Evolutionary conservation across 2,797 vertebrate genomes (phyloP), one percentile per base, ranked within the genome.

Genomic region (Numenius phaeopus): DNA sequence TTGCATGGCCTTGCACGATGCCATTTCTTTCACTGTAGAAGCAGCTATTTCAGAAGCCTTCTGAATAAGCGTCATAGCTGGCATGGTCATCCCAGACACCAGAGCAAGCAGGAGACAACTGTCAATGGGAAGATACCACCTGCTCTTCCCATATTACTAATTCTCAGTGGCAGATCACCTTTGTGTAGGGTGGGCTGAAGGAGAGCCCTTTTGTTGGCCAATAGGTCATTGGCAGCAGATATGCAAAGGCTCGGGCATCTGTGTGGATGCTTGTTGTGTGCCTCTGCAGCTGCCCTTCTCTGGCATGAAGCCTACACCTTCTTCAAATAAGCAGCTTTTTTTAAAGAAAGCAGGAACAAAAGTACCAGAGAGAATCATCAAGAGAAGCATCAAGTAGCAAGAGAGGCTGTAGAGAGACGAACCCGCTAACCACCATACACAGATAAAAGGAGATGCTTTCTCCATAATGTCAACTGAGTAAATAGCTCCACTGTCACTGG

Each of bases 371-470:
- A 90, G 67, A 29, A 46, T 29, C 72, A 55, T 72, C 72, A 81
- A 94, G 87, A 52, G 39, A 96, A 95, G 80, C 67, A 85, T 71
- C 92, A 91, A 97, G 82, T 78, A 95, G 83, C 58, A 90, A 87
- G 78, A 73, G 77, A 94, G 83, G 54, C 62, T 94, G 46, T 55
- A 80, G 92, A 71, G 67, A 94, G 83, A 89, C 3, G 1, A 90
- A 87, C 59, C 64, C 62, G 0, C 84, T 92, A 96, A 90, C 94
- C 90, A 94, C 58, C 75, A 65, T 39, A 83, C 96, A 67, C 1
- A 94, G 86, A 92, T 96, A 94, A 95, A 97, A 95, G 78, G 79
- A 94, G 86, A 96, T 88, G 81, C 42, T 95, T 96, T 96, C 90
- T 89, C 94, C 94, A 69, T 92, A 55, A 42, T 95, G 93, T 94